phyloP scores from a whole-genome alignment of 2,797 vertebrate genomes.

The Limnodromus scolopaceus region DNA sequence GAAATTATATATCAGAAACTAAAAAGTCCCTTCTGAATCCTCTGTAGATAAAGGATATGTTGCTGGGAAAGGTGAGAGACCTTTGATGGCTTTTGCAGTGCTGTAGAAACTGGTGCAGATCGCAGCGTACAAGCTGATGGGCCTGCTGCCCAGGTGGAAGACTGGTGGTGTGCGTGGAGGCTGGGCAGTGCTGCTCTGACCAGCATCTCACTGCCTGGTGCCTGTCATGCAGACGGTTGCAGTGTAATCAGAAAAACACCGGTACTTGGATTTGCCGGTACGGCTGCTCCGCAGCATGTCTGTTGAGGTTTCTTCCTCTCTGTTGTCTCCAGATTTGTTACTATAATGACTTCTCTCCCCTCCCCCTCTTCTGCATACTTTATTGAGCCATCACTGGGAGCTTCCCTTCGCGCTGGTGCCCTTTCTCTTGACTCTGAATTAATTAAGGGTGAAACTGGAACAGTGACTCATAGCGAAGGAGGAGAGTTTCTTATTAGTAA shows the following conservation, averaged over 20 bases:
- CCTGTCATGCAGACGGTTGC: not conserved
- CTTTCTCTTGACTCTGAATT: constrained; percentile 25
- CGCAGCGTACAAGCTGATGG: not conserved
- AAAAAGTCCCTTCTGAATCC: not conserved
- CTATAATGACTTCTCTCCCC: not conserved
- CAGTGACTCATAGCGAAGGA: constrained; percentile 41
- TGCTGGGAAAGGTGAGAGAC: not conserved
- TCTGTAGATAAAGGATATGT: not conserved
- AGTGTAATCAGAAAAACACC: not conserved
- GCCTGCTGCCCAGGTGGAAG: not conserved
- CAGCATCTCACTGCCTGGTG: not conserved
- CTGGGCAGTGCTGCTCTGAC: rapidly evolving
- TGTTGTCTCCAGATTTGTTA: not conserved
- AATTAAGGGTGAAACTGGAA: constrained; percentile 53
- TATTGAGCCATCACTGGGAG: not conserved
- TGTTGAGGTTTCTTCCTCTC: not conserved
- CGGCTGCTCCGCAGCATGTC: not conserved
- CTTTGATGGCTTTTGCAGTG: not conserved
- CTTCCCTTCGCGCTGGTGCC: not conserved
- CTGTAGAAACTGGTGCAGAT: not conserved
- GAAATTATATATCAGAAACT: not conserved
- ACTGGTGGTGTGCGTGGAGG: rapidly evolving
- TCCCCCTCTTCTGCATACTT: not conserved
- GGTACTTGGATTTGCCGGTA: not conserved
- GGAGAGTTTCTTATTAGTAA: constrained; percentile 25